A percentile compares a stretch with the other conserved stretches of the same genome.
Evolutionary conservation across 2,113 vertebrate genomes (phyloP).

Genomic region (Australoheros scitulus): DNA sequence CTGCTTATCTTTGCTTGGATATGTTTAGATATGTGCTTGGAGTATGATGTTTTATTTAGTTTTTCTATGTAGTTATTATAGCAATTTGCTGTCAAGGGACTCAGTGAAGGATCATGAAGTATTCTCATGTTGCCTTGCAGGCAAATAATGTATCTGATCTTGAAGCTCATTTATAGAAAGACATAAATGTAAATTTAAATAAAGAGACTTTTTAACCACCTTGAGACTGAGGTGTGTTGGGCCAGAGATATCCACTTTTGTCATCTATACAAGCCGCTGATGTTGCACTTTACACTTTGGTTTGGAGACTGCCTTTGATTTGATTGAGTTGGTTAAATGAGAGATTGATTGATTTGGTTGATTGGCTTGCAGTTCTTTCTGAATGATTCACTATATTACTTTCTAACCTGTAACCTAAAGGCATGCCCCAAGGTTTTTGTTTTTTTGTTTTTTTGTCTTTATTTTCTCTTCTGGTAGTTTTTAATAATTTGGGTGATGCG

Average conservation of each 20-base stretch:
- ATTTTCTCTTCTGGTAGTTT: constrained; percentile 28
- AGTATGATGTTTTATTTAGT: constrained; percentile 26
- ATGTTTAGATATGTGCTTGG: not conserved
- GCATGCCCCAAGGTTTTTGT: constrained; percentile 72
- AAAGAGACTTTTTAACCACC: not conserved
- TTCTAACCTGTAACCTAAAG: constrained; percentile 71
- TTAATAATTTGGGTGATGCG: constrained; percentile 51
- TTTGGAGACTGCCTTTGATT: constrained; percentile 67
- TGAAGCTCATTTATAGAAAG: not conserved
- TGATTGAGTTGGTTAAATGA: constrained; percentile 65
- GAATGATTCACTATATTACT: constrained; percentile 66
- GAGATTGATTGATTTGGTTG: constrained; percentile 53
- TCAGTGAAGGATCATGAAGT: not conserved
- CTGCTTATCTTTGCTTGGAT: constrained; percentile 1
- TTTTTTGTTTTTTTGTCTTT: constrained; percentile 19
- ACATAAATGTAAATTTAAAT: not conserved
- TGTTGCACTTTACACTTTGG: constrained; percentile 68
- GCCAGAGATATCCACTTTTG: constrained; percentile 71
- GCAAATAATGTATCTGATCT: not conserved
- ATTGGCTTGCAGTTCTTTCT: constrained; percentile 76
- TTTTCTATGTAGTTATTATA: not conserved
- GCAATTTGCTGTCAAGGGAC: not conserved
- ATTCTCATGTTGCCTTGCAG: not conserved
- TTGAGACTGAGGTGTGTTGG: constrained; percentile 4
- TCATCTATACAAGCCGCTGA: constrained; percentile 75